Evolutionary conservation across 2,797 vertebrate genomes (phyloP), one percentile per base, ranked within the genome.

Genomic region (Falco rusticolus): DNA sequence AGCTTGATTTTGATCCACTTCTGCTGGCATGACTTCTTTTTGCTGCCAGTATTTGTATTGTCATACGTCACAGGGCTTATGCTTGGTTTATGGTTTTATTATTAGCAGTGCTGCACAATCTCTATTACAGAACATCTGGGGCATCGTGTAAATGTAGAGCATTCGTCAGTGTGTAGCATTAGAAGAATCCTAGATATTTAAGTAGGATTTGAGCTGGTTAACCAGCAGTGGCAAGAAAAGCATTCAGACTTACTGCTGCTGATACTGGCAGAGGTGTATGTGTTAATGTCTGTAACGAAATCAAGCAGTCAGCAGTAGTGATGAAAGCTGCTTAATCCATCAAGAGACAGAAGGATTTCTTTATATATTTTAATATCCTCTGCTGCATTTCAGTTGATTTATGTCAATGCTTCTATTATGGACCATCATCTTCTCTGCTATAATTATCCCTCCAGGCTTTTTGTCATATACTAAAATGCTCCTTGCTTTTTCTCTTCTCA

Each of bases 81-180:
- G 59, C 66, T 78, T 91, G 71, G 69, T 94, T 96, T 94, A 94
- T 92, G 81, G 87, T 66, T 88, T 96, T 96, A 96, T 93, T 89
- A 82, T 96, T 93, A 96, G 90, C 92, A 74, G 6, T 78, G 90
- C 87, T 71, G 71, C 57, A 48, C 82, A 87, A 18, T 93, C 90
- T 92, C 61, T 81, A 24, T 83, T 79, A 68, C 78, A 85, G 87
- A 97, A 93, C 97, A 98, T 97, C 96, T 97, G 97, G 93, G 93
- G n/a, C 78, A 92, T 91, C 19, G 1, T 88, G 90, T 90, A 78
- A 95, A 70, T 83, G 89, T 80, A 94, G 87, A 96, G n/a, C 79
- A 34, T 72, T 90, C 7, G 1, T 89, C 94, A 84, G 64, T 91
- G 89, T 84, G 48, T 63, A 94, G 93, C 90, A 64, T 97, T 97